These are phyloP conservation scores for Laticauda laticaudata DNA, from an alignment of 2,113 vertebrate species.

Conservation along the genomic window DNA sequence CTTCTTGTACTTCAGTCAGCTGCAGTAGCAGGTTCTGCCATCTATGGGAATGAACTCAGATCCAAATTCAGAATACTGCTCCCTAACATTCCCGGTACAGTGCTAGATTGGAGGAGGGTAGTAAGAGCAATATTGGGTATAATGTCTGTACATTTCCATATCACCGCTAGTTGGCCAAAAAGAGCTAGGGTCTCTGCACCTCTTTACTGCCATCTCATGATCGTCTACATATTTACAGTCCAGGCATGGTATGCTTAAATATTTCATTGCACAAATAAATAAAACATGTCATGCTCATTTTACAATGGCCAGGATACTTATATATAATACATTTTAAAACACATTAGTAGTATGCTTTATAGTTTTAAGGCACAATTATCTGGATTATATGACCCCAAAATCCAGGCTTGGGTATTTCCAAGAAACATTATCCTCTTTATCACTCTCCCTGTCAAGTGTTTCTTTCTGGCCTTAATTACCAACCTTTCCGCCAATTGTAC, in stretches of 20 bases:
- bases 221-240: background rate
- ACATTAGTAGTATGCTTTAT: background rate
- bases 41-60: background rate
- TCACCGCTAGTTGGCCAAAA: background rate
- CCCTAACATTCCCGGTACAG: background rate
- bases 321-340: background rate
- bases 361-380: background rate
- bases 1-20: background rate
- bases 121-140: background rate
- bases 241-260: background rate
- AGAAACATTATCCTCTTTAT: background rate
- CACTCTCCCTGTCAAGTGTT: background rate
- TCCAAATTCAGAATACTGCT: background rate
- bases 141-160: background rate
- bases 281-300: background rate
- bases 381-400: background rate
- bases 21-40: background rate
- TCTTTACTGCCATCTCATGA: background rate
- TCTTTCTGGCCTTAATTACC: conserved; percentile 8
- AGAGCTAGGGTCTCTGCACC: background rate
- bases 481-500: background rate
- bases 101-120: background rate
- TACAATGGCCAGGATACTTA: background rate
- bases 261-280: background rate
- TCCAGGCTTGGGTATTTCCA: background rate